Evolutionary conservation across 2,113 vertebrate genomes (phyloP).

Genomic region (Asarcornis scutulata): DNA sequence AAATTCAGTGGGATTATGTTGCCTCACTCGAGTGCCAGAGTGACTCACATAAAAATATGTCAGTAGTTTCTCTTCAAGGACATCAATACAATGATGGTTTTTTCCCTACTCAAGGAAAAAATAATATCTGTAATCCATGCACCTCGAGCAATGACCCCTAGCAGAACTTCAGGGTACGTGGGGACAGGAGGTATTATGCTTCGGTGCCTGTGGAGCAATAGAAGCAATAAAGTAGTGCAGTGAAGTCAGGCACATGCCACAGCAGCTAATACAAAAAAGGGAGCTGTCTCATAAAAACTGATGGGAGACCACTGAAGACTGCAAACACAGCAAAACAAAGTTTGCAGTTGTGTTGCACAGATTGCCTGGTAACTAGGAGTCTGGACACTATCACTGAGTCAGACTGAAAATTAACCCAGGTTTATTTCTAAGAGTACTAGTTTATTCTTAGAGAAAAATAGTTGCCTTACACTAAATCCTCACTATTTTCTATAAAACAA

Average conservation of each 20-base stretch:
- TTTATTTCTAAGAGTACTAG: not conserved
- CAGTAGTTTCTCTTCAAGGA: not conserved
- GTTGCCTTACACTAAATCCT: not conserved
- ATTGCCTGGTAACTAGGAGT: not conserved
- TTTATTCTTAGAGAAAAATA: not conserved
- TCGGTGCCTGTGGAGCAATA: not conserved
- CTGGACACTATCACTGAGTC: not conserved
- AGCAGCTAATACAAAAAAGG: not conserved
- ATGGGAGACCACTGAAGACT: not conserved
- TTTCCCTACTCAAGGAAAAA: fast-evolving
- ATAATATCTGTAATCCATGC: not conserved
- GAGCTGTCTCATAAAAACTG: not conserved
- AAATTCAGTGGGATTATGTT: not conserved
- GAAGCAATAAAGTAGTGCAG: fast-evolving
- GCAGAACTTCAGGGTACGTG: not conserved
- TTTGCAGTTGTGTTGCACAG: not conserved
- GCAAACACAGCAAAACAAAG: not conserved
- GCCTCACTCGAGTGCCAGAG: not conserved
- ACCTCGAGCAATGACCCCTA: not conserved
- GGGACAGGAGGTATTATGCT: not conserved
- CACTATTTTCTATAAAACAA: not conserved
- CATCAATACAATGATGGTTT: not conserved
- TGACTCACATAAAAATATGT: not conserved
- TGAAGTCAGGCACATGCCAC: not conserved
- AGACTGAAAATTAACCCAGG: not conserved